These are phyloP conservation scores for Sarcophaga peregrina DNA, from an alignment of 1,140 invertebrate genomes.

Conservation along the genomic window DNA sequence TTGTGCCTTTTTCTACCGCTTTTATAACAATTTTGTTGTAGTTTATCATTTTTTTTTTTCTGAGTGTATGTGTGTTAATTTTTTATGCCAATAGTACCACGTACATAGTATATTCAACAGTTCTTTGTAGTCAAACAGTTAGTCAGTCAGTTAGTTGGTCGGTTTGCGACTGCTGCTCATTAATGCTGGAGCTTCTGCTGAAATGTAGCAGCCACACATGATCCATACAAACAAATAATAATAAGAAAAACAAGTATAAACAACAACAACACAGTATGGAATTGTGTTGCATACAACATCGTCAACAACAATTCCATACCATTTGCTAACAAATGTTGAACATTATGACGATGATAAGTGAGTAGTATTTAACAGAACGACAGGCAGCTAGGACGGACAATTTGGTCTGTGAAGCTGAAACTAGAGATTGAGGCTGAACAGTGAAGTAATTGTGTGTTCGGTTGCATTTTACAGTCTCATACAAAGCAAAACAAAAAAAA, in stretches of 20 bases:
- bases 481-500: background rate
- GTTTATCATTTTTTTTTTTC: background rate
- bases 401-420: background rate
- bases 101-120: background rate
- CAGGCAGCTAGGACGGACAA: background rate
- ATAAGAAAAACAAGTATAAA: background rate
- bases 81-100: too few relatives aligned
- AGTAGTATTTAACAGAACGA: constrained; percentile 28
- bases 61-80: background rate
- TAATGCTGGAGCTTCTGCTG: constrained; percentile 37
- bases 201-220: constrained; percentile 33
- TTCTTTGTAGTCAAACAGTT: background rate
- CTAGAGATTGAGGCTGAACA: background rate
- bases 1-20: background rate
- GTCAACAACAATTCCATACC: background rate
- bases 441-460: constrained; percentile 30
- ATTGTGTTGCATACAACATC: background rate
- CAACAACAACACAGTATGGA: background rate
- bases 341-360: constrained; percentile 41
- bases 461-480: background rate
- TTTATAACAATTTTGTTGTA: constrained; percentile 8
- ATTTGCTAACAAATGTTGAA: background rate
- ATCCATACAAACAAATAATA: background rate
- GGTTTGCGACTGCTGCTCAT: constrained; percentile 23
- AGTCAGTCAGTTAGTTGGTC: background rate